Conservation (phyloP, 2,888 invertebrate genomes). For the Punctoribates punctum region DNA sequence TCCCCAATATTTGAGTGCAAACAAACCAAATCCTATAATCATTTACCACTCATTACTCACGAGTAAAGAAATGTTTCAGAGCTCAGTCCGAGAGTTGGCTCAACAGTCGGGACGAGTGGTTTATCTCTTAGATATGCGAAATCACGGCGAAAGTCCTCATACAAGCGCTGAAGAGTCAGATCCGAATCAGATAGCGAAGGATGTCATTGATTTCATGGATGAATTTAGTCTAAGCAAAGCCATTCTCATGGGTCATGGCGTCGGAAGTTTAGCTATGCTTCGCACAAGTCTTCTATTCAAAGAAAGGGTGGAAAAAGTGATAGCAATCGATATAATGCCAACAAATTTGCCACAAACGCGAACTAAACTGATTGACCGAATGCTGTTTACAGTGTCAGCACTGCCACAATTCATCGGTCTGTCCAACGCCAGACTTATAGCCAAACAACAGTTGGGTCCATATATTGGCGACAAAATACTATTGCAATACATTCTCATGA, state of each 20-base stretch:
- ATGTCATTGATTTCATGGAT: conserved; percentile 38
- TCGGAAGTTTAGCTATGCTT: conserved; percentile 36
- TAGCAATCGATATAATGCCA: conserved; percentile 27
- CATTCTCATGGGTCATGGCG: conserved; percentile 25
- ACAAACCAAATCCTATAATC: background rate
- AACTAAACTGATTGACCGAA: background rate
- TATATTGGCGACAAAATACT: background rate
- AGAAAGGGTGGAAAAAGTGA: conserved; percentile 19
- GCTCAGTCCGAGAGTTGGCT: conserved; percentile 4
- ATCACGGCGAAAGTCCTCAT: conserved; percentile 38
- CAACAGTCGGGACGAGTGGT: background rate
- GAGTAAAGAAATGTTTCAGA: conserved; percentile 21
- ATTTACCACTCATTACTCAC: conserved; percentile 32
- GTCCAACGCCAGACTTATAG: background rate
- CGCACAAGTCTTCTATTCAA: conserved; percentile 12
- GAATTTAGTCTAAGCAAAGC: conserved; percentile 30
- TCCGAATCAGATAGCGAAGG: background rate
- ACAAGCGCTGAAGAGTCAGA: background rate
- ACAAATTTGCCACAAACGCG: background rate
- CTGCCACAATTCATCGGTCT: background rate
- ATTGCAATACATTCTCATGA: background rate
- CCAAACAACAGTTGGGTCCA: background rate
- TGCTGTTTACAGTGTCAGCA: background rate
- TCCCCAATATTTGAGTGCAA: background rate
- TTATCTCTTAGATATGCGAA: conserved; percentile 36